Percentiles rank a stretch among this genome's conserved stretches.
Evolutionary conservation across 2,113 vertebrate genomes (phyloP).

Genomic region (Gracilinanus agilis): DNA sequence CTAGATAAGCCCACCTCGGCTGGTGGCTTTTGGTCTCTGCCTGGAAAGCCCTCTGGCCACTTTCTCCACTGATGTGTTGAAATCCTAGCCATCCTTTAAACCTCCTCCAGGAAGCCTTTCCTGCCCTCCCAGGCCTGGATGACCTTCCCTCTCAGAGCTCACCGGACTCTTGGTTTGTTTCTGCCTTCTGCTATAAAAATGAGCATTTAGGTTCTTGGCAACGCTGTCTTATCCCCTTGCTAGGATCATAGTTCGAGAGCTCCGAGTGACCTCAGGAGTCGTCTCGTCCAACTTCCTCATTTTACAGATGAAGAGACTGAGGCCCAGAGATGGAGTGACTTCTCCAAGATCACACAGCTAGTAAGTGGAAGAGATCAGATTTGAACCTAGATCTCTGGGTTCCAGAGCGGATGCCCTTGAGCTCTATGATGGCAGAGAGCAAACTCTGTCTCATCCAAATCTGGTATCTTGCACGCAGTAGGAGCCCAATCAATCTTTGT

Average conservation of each 20-base stretch:
- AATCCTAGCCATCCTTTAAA: not conserved
- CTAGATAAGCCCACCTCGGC: too few species aligned
- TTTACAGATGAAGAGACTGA: not conserved
- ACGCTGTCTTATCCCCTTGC: not conserved
- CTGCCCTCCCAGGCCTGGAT: not conserved
- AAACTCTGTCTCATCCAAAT: not conserved
- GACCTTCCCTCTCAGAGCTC: not conserved
- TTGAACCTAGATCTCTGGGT: not conserved
- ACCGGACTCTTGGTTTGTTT: not conserved
- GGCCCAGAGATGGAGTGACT: not conserved
- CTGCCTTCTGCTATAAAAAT: not conserved
- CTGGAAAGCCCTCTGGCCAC: not conserved
- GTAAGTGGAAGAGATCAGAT: not conserved
- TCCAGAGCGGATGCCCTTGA: not conserved
- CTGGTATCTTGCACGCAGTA: not conserved
- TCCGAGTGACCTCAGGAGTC: not conserved
- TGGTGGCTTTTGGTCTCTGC: not conserved
- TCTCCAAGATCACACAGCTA: not conserved
- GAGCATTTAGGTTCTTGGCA: not conserved
- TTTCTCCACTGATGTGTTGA: not conserved
- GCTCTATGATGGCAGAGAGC: not conserved
- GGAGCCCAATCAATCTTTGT: not conserved
- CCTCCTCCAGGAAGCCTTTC: not conserved
- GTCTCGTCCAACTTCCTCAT: not conserved
- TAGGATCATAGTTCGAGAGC: not conserved